Base-by-base conservation (phyloP, 2,888 invertebrate species). In the Lochmaea capreae region DNA sequence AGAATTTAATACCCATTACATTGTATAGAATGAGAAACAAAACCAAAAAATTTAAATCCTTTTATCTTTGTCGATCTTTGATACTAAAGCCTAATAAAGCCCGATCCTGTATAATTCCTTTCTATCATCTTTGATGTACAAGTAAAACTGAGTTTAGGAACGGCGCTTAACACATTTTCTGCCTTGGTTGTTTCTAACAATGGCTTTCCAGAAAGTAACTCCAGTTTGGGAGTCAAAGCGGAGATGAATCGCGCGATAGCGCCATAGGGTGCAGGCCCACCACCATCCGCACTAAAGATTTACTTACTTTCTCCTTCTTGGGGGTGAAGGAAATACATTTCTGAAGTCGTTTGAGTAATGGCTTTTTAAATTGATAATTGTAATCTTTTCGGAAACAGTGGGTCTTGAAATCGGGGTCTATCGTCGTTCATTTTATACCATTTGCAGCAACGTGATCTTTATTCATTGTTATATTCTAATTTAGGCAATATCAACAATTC, bases 151-250 rank as follows among this genome's bases (percentile, higher is more conserved):
- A 76, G 58, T 76, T 58, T 65, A 58, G 46, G 65, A 68, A 65
- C 43, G 61, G 62, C 76, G 76, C 79, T 80, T 78, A 76, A 75
- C 79, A 76, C 78, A 80, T 82, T 82, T 82, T 81, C 81, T 80
- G 82, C 79, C 75, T 77, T 78, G 76, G 76, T 81, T 81, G 79
- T 77, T 78, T 76, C 74, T 72, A 78, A 83, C 82, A 82, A 83
- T 81, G 79, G 78, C 77, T 80, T 81, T 80, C 71, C 75, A 80
- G 79, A 76, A 75, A 78, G 75, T 78, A 76, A 78, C 76, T 78
- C 73, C 69, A 73, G 73, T 80, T 78, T 79, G 79, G 78, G 79
- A 82, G 81, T 81, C 79, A 67, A 75, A 78, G 79, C 77, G 79
- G 81, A 82, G 82, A 82, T 79, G 78, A 79, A 83, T 83, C 80